phyloP scores from a whole-genome alignment of 2,797 vertebrate genomes.

The Alectoris magna region DNA sequence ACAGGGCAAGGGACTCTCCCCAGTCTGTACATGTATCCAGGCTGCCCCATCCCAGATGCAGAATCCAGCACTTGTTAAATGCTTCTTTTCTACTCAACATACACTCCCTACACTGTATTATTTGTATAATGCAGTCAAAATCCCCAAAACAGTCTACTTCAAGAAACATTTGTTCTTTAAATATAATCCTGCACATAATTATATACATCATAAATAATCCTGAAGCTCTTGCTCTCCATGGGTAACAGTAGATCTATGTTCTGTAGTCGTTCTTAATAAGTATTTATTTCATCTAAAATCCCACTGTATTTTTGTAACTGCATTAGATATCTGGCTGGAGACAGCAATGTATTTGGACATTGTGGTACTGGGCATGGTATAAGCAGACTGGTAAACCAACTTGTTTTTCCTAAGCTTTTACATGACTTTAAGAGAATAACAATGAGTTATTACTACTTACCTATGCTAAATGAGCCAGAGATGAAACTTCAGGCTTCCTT shows the following conservation, averaged over 20 bases:
- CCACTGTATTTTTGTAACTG: neutral
- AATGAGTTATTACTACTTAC: slow-evolving; percentile 53
- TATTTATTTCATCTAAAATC: neutral
- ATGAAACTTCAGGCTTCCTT: slow-evolving; percentile 50
- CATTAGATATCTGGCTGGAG: neutral
- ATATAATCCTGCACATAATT: neutral
- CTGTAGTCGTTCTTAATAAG: neutral
- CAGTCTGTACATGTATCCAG: neutral
- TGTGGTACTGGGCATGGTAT: neutral
- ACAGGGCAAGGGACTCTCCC: neutral
- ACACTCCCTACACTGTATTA: neutral
- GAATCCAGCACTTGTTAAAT: neutral
- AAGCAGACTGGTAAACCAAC: neutral
- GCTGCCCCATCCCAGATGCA: neutral
- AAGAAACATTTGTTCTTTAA: neutral
- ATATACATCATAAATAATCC: neutral
- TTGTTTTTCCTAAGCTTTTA: slow-evolving; percentile 32
- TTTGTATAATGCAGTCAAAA: neutral
- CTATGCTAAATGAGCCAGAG: slow-evolving; percentile 61
- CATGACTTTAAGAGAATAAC: slow-evolving; percentile 21
- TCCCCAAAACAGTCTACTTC: neutral
- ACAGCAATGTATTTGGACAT: neutral
- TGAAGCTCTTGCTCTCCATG: neutral
- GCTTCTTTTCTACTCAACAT: neutral
- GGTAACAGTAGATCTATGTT: accelerated